Evolutionary conservation across 1,140 invertebrate species (phyloP).

Genomic region (Drosophila mojavensis): DNA sequence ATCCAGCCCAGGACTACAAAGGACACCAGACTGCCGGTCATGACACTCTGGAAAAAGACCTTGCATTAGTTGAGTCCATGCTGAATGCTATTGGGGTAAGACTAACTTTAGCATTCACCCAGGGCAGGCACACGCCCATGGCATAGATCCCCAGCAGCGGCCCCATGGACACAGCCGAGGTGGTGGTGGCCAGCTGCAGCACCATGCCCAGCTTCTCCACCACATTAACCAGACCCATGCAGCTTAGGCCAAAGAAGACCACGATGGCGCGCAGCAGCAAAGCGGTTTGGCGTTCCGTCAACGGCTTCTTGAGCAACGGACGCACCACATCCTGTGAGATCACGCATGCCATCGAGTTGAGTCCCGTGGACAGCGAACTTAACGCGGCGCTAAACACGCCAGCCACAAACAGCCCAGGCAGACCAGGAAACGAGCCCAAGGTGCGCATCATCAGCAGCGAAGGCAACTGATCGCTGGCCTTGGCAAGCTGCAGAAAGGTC

Average conservation of each 20-base stretch:
- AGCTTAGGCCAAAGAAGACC: constrained; percentile 87
- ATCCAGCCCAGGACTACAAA: constrained; percentile 67
- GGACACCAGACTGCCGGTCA: constrained; percentile 63
- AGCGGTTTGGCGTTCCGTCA: constrained; percentile 88
- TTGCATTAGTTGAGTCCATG: not conserved
- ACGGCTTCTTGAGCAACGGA: constrained; percentile 86
- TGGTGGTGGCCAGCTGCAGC: constrained; percentile 88
- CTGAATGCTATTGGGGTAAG: not conserved
- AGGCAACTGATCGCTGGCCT: constrained; percentile 90
- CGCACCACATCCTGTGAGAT: constrained; percentile 92
- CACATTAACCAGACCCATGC: constrained; percentile 88
- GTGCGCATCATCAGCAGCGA: constrained; percentile 92
- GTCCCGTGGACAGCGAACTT: constrained; percentile 95
- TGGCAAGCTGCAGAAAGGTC: constrained; percentile 84
- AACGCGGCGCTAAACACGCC: constrained; percentile 94
- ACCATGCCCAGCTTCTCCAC: constrained; percentile 91
- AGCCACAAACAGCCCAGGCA: constrained; percentile 93
- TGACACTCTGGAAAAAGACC: constrained; percentile 47
- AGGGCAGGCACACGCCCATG: constrained; percentile 93
- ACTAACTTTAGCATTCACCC: constrained; percentile 90
- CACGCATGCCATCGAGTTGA: constrained; percentile 97
- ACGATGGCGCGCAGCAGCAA: constrained; percentile 89
- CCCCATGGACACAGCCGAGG: constrained; percentile 89
- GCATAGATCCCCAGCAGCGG: constrained; percentile 92
- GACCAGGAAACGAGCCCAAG: constrained; percentile 88